Evolutionary conservation across 2,888 invertebrate species (phyloP), one percentile per base, ranked within the genome.

Genomic region (Microctonus hyperodae): DNA sequence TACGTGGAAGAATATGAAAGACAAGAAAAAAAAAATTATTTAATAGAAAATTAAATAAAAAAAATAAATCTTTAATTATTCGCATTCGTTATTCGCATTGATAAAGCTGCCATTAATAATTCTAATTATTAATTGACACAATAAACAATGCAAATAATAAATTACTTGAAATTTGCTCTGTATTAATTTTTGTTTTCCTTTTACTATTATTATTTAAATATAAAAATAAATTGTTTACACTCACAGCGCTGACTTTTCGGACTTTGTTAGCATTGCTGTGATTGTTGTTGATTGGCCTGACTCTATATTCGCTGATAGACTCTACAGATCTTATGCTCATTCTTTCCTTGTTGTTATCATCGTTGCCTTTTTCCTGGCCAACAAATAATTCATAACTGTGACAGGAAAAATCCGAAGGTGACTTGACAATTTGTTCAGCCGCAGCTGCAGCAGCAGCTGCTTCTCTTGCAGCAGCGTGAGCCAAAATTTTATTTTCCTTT

Each of bases 171-270:
- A 23, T 50, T 37, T 22, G 7, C 20, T 25, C 31, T 23, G 16
- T 31, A 11, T 25, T 20, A 7, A 11, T 56, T 57, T 20, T 35
- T n/a, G 28, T 55, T 55, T 28, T 28, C 28, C 28, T n/a, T n/a
- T n/a, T n/a, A n/a, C n/a, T n/a, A n/a, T n/a, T n/a, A n/a, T n/a
- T n/a, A n/a, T 50, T 2, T 6, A 22, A 64, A 53, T 50, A 44
- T 48, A 51, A 58, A 55, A 40, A 37, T 33, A 59, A 23, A 40
- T 28, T 20, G 40, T 51, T 69, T n/a, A n/a, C n/a, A 83, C 83
- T 93, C 91, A 93, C 93, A 90, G 93, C 91, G 90, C 93, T 93
- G 90, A 95, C 95, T 92, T 95, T 96, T 88, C 95, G 91, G 83
- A 90, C 90, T 88, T 91, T 91, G 84, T 87, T 86, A 80, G 86